These are phyloP conservation scores for Ondatra zibethicus DNA, from an alignment of 2,113 vertebrate genomes.

Conservation along the genomic window DNA sequence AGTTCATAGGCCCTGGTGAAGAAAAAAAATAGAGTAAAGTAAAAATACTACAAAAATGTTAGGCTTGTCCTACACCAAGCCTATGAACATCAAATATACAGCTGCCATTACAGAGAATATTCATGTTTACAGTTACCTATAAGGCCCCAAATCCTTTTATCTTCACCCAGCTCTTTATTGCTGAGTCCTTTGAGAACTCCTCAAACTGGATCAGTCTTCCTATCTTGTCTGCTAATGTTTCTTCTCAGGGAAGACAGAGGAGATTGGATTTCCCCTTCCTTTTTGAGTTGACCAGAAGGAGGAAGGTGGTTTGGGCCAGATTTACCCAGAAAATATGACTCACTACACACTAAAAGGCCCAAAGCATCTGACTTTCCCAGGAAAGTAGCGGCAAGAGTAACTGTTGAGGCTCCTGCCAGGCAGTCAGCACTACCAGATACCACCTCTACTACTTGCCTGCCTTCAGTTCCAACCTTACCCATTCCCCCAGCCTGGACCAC, in stretches of 20 bases:
- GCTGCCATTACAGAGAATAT: rapidly evolving
- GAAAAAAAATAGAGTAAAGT: not conserved
- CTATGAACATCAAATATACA: not conserved
- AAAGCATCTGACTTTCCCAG: not conserved
- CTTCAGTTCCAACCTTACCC: not conserved
- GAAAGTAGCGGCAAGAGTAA: rapidly evolving
- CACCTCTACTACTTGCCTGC: not conserved
- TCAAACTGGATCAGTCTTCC: not conserved
- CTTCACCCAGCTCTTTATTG: not conserved
- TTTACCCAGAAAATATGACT: too few species aligned
- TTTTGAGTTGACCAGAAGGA: not conserved
- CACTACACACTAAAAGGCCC: rapidly evolving
- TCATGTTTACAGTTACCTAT: not conserved
- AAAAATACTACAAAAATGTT: not conserved
- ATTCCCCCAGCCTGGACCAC: not conserved
- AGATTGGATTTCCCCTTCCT: too few species aligned
- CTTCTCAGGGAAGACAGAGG: not conserved
- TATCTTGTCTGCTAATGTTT: not conserved
- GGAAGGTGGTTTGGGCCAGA: too few species aligned
- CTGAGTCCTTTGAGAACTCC: not conserved
- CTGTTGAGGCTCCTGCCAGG: rapidly evolving
- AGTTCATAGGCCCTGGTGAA: not conserved
- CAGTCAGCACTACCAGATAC: too few species aligned
- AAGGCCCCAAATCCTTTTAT: not conserved
- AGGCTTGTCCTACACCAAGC: too few species aligned